phyloP scores from a whole-genome alignment of 1,140 invertebrate genomes.

The Drosophila biarmipes region DNA sequence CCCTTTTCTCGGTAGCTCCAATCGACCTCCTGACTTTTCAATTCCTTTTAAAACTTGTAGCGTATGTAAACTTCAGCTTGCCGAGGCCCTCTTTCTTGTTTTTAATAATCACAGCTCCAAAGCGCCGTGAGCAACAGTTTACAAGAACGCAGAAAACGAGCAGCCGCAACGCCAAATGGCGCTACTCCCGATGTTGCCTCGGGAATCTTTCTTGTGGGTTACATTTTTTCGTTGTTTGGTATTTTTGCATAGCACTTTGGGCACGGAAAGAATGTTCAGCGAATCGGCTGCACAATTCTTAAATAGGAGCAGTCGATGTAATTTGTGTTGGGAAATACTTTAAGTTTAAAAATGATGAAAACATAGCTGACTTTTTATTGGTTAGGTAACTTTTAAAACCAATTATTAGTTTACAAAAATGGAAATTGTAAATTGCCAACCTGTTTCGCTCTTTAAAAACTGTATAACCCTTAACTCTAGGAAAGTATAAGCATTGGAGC shows the following conservation, averaged over 20 bases:
- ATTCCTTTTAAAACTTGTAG: neutral
- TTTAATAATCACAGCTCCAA: conserved; percentile 44
- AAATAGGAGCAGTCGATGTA: conserved; percentile 8
- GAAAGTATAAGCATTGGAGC: no score
- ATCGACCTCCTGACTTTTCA: neutral
- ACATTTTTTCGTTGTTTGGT: conserved; percentile 15
- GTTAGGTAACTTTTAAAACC: no score
- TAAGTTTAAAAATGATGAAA: no score
- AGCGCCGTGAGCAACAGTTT: conserved; percentile 42
- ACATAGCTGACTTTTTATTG: no score
- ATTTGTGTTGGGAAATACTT: neutral
- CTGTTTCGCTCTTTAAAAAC: no score
- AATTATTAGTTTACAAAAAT: no score
- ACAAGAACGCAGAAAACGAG: conserved; percentile 22
- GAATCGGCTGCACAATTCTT: conserved; percentile 4
- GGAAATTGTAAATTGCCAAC: no score
- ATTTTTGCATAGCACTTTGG: conserved; percentile 29
- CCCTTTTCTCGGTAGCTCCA: no score
- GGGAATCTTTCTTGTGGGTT: conserved; percentile 30
- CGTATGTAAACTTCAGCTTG: neutral
- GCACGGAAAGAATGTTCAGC: conserved; percentile 2
- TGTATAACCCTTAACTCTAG: no score
- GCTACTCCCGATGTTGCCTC: conserved; percentile 39
- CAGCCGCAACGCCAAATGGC: conserved; percentile 37
- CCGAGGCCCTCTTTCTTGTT: conserved; percentile 2